phyloP scores from a whole-genome alignment of 2,797 vertebrate species.

The Chelmon rostratus region DNA sequence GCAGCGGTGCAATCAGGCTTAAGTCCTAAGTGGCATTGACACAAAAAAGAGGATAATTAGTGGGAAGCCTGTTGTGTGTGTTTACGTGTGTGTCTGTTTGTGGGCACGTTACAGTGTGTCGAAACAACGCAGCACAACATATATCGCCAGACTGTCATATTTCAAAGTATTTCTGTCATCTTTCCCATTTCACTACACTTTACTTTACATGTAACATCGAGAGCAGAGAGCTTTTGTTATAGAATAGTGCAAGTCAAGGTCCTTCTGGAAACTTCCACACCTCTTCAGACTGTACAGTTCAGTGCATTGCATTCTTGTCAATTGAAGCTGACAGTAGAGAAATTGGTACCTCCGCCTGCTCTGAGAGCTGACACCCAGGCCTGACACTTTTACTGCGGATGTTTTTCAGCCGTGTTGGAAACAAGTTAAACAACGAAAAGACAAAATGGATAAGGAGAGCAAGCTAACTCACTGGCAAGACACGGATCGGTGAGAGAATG shows the following conservation, averaged over 20 bases:
- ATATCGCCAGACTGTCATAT: constrained; percentile 4
- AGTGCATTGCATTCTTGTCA: constrained; percentile 34
- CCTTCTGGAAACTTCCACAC: constrained; percentile 5
- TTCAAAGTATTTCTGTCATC: too few species aligned
- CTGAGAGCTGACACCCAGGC: constrained; percentile 27
- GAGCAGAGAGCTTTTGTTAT: background rate
- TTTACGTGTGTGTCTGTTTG: constrained; percentile 30
- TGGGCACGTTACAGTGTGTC: constrained; percentile 6
- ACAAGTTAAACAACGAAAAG: constrained; percentile 6
- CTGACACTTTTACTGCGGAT: constrained; percentile 37
- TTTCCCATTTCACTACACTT: too few species aligned
- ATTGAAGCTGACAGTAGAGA: constrained; percentile 60
- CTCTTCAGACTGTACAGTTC: constrained; percentile 13
- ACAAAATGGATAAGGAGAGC: constrained; percentile 10
- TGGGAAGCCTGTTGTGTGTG: constrained; percentile 48
- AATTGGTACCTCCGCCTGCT: constrained; percentile 46
- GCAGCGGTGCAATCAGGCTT: constrained; percentile 59
- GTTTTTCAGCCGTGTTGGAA: constrained; percentile 33
- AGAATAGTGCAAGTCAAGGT: constrained; percentile 3
- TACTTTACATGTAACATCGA: too few species aligned
- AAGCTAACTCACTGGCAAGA: background rate
- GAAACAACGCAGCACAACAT: background rate
- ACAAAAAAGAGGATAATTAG: constrained; percentile 57
- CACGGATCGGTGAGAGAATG: too few species aligned
- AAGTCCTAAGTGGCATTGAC: constrained; percentile 33